Evolutionary conservation across 2,113 vertebrate species (phyloP), one percentile per base, ranked within the genome.

Genomic region (Embiotoca jacksoni): DNA sequence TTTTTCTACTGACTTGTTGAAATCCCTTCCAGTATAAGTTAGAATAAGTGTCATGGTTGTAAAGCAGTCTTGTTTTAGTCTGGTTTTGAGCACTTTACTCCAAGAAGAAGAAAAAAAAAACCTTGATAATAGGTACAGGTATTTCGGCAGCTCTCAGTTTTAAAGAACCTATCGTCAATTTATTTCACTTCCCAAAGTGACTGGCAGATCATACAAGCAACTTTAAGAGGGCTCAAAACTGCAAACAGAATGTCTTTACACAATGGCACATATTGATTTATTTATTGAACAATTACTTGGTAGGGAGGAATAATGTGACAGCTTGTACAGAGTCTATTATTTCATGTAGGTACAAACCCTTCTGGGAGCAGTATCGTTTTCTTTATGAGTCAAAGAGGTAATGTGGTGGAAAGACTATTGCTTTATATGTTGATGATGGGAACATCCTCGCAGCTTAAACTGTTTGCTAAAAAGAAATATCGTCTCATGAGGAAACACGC

Each of bases 1-100:
- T 95, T 95, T 95, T 95, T 94, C 91, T 95, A 95, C 93, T 82
- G 82, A 93, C 91, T 81, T 87, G 84, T 90, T 88, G 85, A 90
- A 84, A 84, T 80, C 88, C 84, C 84, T 82, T 75, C 89, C 74
- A 69, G 87, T 91, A 89, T 90, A 75, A 90, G 90, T 90, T 86
- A 80, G 91, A 87, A 82, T 89, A 88, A 75, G 82, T 88, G 85
- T 90, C 84, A 71, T 52, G 82, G 79, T 47, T 72, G 81, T 81
- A 79, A 84, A 81, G 85, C 68, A 9, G 66, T 83, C 68, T 74
- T 10, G 78, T 85, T 83, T 81, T 30, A 0, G 33, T 70, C 53
- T 50, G 75, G 88, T 88, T 90, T 91, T 89, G 88, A 90, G 89
- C 82, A 61, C 80, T 75, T 84, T 74, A 66, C 46, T 23, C 23